Base-by-base conservation (phyloP, 2,888 invertebrate species). In the Philhelius pedissequus region DNA sequence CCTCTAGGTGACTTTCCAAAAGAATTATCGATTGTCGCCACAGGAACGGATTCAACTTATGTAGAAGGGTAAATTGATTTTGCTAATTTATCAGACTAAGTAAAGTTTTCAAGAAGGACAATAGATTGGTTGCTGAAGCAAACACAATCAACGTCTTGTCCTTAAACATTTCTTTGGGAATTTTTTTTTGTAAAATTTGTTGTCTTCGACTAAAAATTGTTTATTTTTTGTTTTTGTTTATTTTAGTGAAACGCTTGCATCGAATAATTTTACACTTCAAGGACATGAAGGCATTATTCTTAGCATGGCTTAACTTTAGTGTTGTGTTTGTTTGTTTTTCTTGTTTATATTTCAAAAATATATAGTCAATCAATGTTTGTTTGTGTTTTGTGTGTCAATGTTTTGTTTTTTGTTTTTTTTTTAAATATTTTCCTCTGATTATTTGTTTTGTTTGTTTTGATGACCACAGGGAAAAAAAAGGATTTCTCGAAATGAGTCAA, bases 41-140 rank as follows among this genome's bases (percentile, higher is more conserved):
- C 92, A 9, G 93, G 93, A 80, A 89, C 93, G 1, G 90, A 92
- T 48, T 94, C 94, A 1, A 86, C 89, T 0, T 92, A 93, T 80
- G 88, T 87, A 32, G 86, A 88, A 18, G 93, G 93, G 94, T 94
- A 90, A 92, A 62, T 32, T 54, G 18, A n/a, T 32, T 25, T 58
- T 22, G 35, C 40, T 56, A 38, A 50, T 60, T n/a, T 30, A 32
- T 22, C 27, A 32, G 22, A 64, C 1, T 30, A 45, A 11, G 40
- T 9, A 15, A 38, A 22, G 22, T 38, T 56, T 56, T 35, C 18
- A 62, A 62, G 25, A 62, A 62, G 25, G 35, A 43, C 27, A 54
- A 32, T 5, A n/a, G 7, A 2, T 9, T 32, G 7, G 13, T 43
- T 62, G n/a, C 25, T 27, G 30, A 43, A 13, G 7, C n/a, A 18